These are phyloP conservation scores for Zaprionus capensis DNA, from an alignment of 1,140 invertebrate species.

Conservation along the genomic window DNA sequence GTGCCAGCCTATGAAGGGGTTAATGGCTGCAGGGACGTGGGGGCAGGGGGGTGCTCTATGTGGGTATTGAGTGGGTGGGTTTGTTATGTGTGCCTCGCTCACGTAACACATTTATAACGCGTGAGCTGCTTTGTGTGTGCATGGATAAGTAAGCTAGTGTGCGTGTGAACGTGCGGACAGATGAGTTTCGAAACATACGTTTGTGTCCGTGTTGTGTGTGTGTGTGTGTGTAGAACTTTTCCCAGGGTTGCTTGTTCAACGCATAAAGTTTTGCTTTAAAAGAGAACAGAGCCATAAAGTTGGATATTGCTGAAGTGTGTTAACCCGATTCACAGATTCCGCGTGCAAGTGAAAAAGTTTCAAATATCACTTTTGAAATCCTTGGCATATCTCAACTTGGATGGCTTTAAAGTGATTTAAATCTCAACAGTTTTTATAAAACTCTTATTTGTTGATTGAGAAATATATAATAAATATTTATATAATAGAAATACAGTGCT, in stretches of 20 bases:
- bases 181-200: slow-evolving; percentile 57
- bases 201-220: neutral
- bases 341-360: neutral
- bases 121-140: slow-evolving; percentile 47
- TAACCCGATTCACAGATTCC: neutral
- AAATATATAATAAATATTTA: neutral
- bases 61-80: neutral
- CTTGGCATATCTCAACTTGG: neutral
- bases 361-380: neutral
- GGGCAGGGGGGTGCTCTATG: neutral
- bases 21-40: neutral
- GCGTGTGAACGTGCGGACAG: slow-evolving; percentile 41
- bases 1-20: slow-evolving; percentile 6
- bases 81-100: slow-evolving; percentile 35
- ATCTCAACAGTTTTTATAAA: too few species aligned
- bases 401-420: neutral
- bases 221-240: slow-evolving; percentile 37
- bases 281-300: slow-evolving; percentile 22
- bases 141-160: neutral
- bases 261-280: slow-evolving; percentile 48
- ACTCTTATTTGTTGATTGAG: neutral
- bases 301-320: neutral
- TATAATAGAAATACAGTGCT: neutral
- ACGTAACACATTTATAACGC: slow-evolving; percentile 78
- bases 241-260: slow-evolving; percentile 52